Conservation (phyloP, 2,113 vertebrate genomes). For the Anoplopoma fimbria region DNA sequence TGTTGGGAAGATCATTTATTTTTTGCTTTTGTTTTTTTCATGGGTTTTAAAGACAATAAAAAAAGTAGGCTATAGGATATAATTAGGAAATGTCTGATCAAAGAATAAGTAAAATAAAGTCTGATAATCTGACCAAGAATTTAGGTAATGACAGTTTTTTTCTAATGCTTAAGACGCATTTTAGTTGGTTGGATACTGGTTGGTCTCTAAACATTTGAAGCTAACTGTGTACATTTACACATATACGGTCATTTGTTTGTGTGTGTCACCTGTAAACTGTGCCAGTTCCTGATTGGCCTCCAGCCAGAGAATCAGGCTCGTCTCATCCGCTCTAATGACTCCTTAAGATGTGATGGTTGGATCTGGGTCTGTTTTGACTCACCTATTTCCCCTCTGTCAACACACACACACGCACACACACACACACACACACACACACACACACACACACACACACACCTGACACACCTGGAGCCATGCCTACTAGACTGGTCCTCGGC, state of each 20-base stretch:
- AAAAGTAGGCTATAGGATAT: neutral
- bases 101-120: neutral
- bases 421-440: neutral
- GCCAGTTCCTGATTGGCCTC: slow-evolving; percentile 60
- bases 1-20: neutral
- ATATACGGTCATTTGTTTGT: neutral
- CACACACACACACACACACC: slow-evolving; percentile 6
- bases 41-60: neutral
- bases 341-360: slow-evolving; percentile 59
- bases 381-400: slow-evolving; percentile 17
- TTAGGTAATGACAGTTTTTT: neutral
- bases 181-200: no score
- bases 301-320: slow-evolving; percentile 55
- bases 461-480: slow-evolving; percentile 58
- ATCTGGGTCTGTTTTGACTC: slow-evolving; percentile 42
- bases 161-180: neutral
- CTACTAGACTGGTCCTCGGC: slow-evolving; percentile 33
- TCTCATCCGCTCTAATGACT: slow-evolving; percentile 72
- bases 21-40: neutral
- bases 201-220: neutral
- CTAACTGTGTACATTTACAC: neutral
- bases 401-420: neutral
- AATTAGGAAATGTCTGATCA: neutral
- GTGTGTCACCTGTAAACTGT: slow-evolving; percentile 41
- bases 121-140: neutral